phyloP scores from a whole-genome alignment of 2,797 vertebrate genomes.

The Sebastes alutus region DNA sequence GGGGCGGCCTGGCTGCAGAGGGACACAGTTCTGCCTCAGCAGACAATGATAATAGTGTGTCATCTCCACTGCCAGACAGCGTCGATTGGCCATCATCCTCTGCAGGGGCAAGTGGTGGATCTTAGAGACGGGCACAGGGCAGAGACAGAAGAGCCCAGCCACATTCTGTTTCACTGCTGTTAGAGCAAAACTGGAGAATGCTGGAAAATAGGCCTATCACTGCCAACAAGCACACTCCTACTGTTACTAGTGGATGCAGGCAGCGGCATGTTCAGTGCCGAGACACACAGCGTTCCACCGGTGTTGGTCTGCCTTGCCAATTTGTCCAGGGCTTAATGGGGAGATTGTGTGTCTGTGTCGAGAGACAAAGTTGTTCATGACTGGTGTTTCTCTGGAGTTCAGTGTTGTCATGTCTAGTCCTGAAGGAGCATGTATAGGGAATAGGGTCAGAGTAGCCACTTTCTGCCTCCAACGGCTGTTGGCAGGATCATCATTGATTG shows the following conservation, averaged over 20 bases:
- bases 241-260: constrained; percentile 20
- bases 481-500: not conserved
- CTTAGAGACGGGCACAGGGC: constrained; percentile 21
- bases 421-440: not conserved
- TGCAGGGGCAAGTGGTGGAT: constrained; percentile 41
- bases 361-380: not conserved
- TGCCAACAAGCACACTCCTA: constrained; percentile 35
- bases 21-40: constrained; percentile 4
- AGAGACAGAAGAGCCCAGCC: constrained; percentile 25
- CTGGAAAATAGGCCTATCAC: constrained; percentile 39
- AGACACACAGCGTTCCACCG: constrained; percentile 1
- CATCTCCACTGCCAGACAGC: constrained; percentile 15
- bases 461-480: not conserved
- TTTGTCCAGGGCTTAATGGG: constrained; percentile 5
- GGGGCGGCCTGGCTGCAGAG: constrained; percentile 1
- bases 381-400: constrained; percentile 3
- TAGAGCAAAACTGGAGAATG: constrained; percentile 33
- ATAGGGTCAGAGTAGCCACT: not conserved
- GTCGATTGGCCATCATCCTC: constrained; percentile 23
- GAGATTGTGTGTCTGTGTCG: not conserved
- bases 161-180: constrained; percentile 41
- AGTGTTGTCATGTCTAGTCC: not conserved
- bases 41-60: constrained; percentile 28
- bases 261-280: constrained; percentile 1
- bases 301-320: constrained; percentile 26